Evolutionary conservation across 2,888 invertebrate genomes (phyloP).

Genomic region (Electrophaes corylata): DNA sequence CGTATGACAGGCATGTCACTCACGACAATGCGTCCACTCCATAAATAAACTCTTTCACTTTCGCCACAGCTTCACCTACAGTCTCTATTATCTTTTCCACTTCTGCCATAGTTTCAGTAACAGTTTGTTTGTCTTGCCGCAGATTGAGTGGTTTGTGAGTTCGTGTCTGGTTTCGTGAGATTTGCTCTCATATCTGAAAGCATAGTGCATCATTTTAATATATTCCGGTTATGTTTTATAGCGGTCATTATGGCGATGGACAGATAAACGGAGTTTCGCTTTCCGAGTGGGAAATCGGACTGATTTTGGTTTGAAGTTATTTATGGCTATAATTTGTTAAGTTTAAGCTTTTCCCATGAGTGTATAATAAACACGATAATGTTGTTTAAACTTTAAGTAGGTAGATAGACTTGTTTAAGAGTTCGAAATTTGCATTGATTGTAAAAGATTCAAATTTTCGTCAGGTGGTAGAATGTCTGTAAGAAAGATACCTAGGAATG

Average conservation of each 20-base stretch:
- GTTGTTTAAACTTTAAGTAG: background rate
- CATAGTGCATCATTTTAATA: slow-evolving; percentile 50
- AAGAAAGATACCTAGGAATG: no score
- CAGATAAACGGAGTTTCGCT: slow-evolving; percentile 32
- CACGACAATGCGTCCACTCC: slow-evolving; percentile 37
- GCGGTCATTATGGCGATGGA: slow-evolving; percentile 50
- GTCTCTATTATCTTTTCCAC: slow-evolving; percentile 7
- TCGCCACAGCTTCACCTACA: slow-evolving; percentile 19
- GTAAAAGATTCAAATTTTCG: background rate
- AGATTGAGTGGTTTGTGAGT: slow-evolving; percentile 43
- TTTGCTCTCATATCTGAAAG: slow-evolving; percentile 46
- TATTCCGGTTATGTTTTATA: slow-evolving; percentile 57
- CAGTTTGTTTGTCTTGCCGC: slow-evolving; percentile 6
- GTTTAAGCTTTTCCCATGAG: background rate
- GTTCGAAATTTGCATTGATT: background rate
- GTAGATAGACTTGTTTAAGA: background rate
- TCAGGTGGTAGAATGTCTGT: background rate
- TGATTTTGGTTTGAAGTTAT: slow-evolving; percentile 21
- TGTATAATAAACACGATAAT: background rate
- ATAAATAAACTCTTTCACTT: slow-evolving; percentile 42
- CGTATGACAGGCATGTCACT: slow-evolving; percentile 38
- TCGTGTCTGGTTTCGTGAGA: slow-evolving; percentile 54
- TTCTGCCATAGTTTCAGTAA: slow-evolving; percentile 2
- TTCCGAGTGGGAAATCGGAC: slow-evolving; percentile 30
- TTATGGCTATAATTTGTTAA: slow-evolving; percentile 10